Evolutionary conservation across 2,113 vertebrate genomes (phyloP).

Genomic region (Scomber colias): DNA sequence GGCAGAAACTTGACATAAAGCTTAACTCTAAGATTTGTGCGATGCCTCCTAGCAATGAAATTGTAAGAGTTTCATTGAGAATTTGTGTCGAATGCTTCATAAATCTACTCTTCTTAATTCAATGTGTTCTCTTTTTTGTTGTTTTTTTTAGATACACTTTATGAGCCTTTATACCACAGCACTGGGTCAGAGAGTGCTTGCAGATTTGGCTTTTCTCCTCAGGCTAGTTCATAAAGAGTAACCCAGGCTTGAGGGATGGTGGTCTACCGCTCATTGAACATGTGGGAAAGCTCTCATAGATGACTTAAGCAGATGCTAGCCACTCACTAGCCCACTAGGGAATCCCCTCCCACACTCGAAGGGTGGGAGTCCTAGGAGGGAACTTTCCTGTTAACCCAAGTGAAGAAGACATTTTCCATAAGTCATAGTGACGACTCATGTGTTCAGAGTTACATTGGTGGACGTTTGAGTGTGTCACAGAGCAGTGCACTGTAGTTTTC

Average conservation of each 20-base stretch:
- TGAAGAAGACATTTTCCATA: conserved; percentile 60
- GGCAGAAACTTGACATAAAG: neutral
- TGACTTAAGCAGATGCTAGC: conserved; percentile 63
- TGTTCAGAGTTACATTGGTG: conserved; percentile 5
- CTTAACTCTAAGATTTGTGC: neutral
- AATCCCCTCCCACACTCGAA: conserved; percentile 59
- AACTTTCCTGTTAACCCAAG: conserved; percentile 43
- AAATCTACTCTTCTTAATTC: neutral
- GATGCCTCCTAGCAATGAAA: neutral
- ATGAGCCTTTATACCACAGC: conserved; percentile 20
- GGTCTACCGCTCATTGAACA: conserved; percentile 59
- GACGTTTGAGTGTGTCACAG: conserved; percentile 9
- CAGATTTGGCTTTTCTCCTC: conserved; percentile 33
- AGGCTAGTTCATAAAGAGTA: conserved; percentile 54
- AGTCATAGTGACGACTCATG: conserved; percentile 32
- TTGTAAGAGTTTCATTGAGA: neutral
- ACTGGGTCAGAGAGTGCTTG: conserved; percentile 31
- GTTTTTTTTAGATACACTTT: conserved; percentile 5
- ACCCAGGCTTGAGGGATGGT: conserved; percentile 37
- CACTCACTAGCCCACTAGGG: conserved; percentile 61
- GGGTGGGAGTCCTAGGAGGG: conserved; percentile 50
- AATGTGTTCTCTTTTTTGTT: neutral
- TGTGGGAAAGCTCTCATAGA: conserved; percentile 74
- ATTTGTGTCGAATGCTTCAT: neutral
- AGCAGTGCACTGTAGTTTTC: neutral